Percentiles rank a stretch among this genome's conserved stretches.
Evolutionary conservation across 2,797 vertebrate genomes (phyloP).

Genomic region (Tamandua tetradactyla): DNA sequence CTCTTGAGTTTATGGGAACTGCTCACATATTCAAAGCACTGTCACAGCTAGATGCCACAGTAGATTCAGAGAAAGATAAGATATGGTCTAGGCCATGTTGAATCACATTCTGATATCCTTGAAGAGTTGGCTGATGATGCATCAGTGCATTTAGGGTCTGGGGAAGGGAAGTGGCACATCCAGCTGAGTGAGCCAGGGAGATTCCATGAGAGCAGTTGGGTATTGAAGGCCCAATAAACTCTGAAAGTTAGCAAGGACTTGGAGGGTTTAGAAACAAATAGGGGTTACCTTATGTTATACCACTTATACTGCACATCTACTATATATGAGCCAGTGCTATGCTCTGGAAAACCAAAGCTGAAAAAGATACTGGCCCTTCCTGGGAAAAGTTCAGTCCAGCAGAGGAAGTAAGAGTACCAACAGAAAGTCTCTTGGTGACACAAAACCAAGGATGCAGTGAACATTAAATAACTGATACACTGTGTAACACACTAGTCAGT

Average conservation of each 20-base stretch:
- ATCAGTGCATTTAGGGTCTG: neutral
- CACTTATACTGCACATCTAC: no score
- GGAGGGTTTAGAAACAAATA: neutral
- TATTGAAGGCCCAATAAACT: neutral
- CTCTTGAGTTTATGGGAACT: neutral
- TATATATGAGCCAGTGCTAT: rapidly evolving
- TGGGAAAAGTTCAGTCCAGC: neutral
- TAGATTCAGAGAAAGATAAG: neutral
- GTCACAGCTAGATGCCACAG: neutral
- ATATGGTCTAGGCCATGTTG: neutral
- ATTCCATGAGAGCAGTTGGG: no score
- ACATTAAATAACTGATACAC: neutral
- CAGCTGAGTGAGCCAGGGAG: neutral
- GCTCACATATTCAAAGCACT: neutral
- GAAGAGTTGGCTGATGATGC: neutral
- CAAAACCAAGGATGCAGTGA: neutral
- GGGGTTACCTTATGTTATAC: no score
- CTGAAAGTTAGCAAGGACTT: neutral
- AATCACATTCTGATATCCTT: neutral
- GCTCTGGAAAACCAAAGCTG: neutral
- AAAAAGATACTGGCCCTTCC: neutral
- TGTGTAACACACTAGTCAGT: neutral
- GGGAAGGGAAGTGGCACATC: neutral
- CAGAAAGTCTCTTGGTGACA: neutral
- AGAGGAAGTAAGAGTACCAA: neutral